Evolutionary conservation across 1,140 invertebrate genomes (phyloP), one percentile per base, ranked within the genome.

Genomic region (Drosophila tani): DNA sequence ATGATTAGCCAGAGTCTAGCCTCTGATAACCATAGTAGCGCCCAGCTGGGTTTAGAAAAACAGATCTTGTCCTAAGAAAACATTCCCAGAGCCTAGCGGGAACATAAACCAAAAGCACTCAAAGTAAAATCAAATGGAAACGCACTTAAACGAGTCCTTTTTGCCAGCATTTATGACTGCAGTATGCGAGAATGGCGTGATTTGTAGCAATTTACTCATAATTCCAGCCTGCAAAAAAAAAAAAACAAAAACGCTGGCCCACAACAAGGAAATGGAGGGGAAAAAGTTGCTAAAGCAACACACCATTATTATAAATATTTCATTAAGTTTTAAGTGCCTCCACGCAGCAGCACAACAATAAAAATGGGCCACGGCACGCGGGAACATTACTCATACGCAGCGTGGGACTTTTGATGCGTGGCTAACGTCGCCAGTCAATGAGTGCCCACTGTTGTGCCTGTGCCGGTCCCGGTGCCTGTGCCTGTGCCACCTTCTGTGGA

Each of bases 241-340:
- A 38, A 49, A 21, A 41, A 38, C 49, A 21, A 41, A 21, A 15
- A 6, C 19, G 14, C 32, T 63, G n/a, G 15, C 57, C 43, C 19
- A 12, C 65, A 45, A 51, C 45, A 64, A 66, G 60, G 45, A 55
- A 79, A 70, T 78, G 59, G 49, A 55, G 67, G 79, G 58, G 57
- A 74, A 63, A 74, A 60, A 60, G 76, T 81, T 81, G 67, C 68
- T 75, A 60, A 74, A 88, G 73, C 68, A 68, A 75, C 68, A 75
- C 74, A 81, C 77, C 77, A 90, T 90, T 90, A 84, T 69, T 84
- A 68, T 88, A 90, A 90, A 88, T 88, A 90, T 88, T 90, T 88
- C 85, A 88, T 88, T 88, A 87, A 84, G 73, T 84, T 87, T 88
- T 87, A 81, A 87, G 83, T 87, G 84, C 83, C 84, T 81, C 45